Evolutionary conservation across 2,113 vertebrate genomes (phyloP).

Genomic region (Callocephalon fimbriatum): DNA sequence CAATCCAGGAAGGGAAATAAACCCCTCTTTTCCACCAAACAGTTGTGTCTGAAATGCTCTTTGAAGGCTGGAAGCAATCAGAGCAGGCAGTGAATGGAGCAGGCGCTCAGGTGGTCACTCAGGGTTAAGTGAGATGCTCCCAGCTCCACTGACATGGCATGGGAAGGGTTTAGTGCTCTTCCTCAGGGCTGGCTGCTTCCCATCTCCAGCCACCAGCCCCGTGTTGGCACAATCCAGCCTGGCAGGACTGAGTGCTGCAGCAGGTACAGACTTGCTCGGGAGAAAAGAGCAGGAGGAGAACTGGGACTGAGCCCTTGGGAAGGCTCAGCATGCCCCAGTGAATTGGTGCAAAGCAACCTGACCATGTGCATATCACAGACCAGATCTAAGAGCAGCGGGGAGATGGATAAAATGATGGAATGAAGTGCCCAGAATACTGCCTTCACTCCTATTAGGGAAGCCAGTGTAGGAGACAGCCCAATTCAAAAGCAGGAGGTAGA

Average conservation of each 20-base stretch:
- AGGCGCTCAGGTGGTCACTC: neutral
- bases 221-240: neutral
- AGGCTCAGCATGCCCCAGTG: neutral
- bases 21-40: neutral
- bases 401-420: neutral
- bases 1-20: neutral
- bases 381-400: neutral
- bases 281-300: neutral
- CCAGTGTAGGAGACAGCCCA: neutral
- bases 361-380: neutral
- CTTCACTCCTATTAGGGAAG: rapidly evolving
- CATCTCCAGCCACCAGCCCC: rapidly evolving
- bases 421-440: neutral
- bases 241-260: rapidly evolving
- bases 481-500: neutral
- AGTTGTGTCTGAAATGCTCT: neutral
- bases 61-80: neutral
- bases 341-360: rapidly evolving
- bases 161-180: neutral
- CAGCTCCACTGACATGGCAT: rapidly evolving
- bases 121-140: neutral
- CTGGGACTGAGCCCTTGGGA: neutral
- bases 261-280: neutral
- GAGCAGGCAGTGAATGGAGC: neutral
- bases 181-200: neutral